These are phyloP conservation scores for Ethmia dodecea DNA, from an alignment of 2,888 invertebrate genomes.

Conservation along the genomic window DNA sequence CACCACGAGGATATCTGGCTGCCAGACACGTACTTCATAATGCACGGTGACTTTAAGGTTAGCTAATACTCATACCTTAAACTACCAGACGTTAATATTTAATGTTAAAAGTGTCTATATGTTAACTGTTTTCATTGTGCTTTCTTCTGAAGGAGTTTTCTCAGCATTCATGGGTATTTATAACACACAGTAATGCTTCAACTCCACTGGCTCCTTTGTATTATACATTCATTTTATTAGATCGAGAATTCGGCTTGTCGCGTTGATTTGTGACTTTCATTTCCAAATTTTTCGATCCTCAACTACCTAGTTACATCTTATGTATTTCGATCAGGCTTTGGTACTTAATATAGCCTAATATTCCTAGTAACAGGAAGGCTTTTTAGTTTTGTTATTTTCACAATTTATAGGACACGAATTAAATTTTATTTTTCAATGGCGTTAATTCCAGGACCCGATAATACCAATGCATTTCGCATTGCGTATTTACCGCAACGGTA, in stretches of 20 bases:
- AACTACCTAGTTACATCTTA: too few species aligned
- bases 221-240: slow-evolving; percentile 41
- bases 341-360: neutral
- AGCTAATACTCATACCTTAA: slow-evolving; percentile 18
- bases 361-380: slow-evolving; percentile 8
- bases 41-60: slow-evolving; percentile 95
- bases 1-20: slow-evolving; percentile 95
- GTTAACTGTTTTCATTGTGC: slow-evolving; percentile 53
- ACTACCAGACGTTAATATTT: slow-evolving; percentile 21
- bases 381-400: slow-evolving; percentile 8
- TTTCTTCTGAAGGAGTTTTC: slow-evolving; percentile 59
- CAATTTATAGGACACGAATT: neutral
- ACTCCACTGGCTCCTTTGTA: slow-evolving; percentile 41
- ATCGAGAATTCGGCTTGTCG: slow-evolving; percentile 43
- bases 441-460: slow-evolving; percentile 84
- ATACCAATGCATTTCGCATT: slow-evolving; percentile 96
- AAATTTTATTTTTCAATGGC: neutral
- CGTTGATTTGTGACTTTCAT: slow-evolving; percentile 17
- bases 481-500: slow-evolving; percentile 94
- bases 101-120: slow-evolving; percentile 31
- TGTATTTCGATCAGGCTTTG: neutral
- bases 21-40: slow-evolving; percentile 96
- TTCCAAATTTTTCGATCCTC: slow-evolving; percentile 12
- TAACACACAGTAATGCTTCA: slow-evolving; percentile 52
- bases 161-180: slow-evolving; percentile 61